phyloP scores from a whole-genome alignment of 2,888 invertebrate species.

The Leptarthrus brevirostris region DNA sequence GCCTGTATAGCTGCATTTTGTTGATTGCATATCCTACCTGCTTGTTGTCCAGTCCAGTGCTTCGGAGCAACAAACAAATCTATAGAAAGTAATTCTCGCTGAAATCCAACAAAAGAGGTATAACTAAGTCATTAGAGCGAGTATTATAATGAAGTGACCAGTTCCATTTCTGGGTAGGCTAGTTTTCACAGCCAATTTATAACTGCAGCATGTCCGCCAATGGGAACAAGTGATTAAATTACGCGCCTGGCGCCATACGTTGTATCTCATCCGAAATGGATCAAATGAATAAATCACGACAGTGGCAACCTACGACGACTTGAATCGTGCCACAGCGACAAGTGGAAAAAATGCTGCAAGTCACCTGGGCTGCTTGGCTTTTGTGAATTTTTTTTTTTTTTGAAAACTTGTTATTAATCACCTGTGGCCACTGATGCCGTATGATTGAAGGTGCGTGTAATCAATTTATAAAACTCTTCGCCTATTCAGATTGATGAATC shows the following conservation, averaged over 20 bases:
- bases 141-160: constrained; percentile 1
- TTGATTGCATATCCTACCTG: neutral
- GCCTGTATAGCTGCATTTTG: neutral
- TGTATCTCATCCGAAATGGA: neutral
- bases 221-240: neutral
- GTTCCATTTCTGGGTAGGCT: constrained; percentile 3
- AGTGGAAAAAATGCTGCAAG: neutral
- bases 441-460: neutral
- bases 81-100: neutral
- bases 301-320: neutral
- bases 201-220: neutral
- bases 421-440: neutral
- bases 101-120: neutral
- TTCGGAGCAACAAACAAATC: neutral
- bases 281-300: constrained; percentile 3
- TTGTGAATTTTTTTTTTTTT: neutral
- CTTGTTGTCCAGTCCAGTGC: neutral
- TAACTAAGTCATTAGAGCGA: neutral
- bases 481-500: neutral
- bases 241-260: neutral
- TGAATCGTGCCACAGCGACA: neutral
- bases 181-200: neutral
- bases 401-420: constrained; percentile 1
- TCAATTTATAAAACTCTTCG: constrained; percentile 1
- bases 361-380: neutral